Evolutionary conservation across 2,113 vertebrate species (phyloP), one percentile per base, ranked within the genome.

Genomic region (Platichthys flesus): DNA sequence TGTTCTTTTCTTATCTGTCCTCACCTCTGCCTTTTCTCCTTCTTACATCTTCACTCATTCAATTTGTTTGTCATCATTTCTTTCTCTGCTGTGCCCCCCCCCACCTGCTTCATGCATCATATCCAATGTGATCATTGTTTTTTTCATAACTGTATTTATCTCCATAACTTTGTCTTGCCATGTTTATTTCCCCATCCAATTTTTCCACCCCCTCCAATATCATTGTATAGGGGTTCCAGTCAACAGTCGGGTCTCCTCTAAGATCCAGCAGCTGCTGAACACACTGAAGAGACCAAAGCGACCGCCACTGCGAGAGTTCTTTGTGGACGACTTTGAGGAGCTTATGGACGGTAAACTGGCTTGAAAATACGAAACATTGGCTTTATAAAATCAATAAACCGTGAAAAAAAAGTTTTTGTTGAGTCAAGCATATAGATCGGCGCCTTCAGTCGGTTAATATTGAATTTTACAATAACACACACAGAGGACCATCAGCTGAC

Each of bases 251-350:
- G 97, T 99, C 77, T 99, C 97, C 70, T 98, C 97, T 77, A 99
- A 98, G 93, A 99, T 99, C 92, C 97, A 99, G 90, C 97, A 99
- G 92, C 95, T 99, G 74, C 95, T 99, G 14, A 98, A 99, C 84
- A 99, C 97, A 15, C 93, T 99, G 90, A 98, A 98, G 93, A 95
- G 96, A 86, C 97, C 97, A 3, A 99, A 99, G 89, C 96, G 97
- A 13, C 97, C 96, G 1, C 97, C 97, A 0, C 84, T 99, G 85
- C 94, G 95, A 79, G 97, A 99, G 73, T 99, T 99, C 93, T 99
- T 99, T 64, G 93, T 99, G 74, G 97, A 99, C 49, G 97, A 99
- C 90, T 97, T 96, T 77, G 97, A 99, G 93, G 97, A 98, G 61
- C 93, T 98, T 26, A 84, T 99, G 66, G 97, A 98, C 92, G 97